phyloP scores from a whole-genome alignment of 2,888 invertebrate species.

The Hypselothyrea guttata region DNA sequence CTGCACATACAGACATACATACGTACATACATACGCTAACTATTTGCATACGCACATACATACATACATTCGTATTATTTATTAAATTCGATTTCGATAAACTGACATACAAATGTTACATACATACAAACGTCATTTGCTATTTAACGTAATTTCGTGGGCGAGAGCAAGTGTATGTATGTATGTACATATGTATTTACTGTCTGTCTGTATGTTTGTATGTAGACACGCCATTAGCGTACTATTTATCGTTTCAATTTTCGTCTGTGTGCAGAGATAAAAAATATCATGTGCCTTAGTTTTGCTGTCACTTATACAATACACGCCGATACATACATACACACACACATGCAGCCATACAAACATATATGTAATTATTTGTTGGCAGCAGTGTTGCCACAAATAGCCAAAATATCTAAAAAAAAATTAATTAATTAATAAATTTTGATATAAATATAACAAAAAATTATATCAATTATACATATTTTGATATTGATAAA shows the following conservation, averaged over 20 bases:
- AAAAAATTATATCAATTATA: too few species aligned
- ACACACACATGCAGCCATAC: slow-evolving; percentile 3
- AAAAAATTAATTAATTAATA: too few species aligned
- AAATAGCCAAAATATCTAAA: too few species aligned
- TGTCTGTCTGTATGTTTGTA: slow-evolving; percentile 1
- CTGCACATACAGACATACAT: slow-evolving; percentile 20
- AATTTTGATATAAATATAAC: too few species aligned
- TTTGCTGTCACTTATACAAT: slow-evolving; percentile 31
- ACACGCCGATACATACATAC: neutral
- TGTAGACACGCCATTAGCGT: slow-evolving; percentile 19
- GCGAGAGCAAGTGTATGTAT: slow-evolving; percentile 23
- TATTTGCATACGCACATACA: slow-evolving; percentile 1
- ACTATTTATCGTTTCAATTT: slow-evolving; percentile 62
- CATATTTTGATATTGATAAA: too few species aligned
- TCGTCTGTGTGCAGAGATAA: slow-evolving; percentile 45
- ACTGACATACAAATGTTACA: slow-evolving; percentile 11
- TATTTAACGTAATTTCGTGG: slow-evolving; percentile 27
- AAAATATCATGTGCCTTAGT: slow-evolving; percentile 48
- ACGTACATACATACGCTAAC: slow-evolving; percentile 6
- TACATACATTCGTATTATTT: slow-evolving; percentile 23
- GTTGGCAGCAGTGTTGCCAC: neutral
- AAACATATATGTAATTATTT: slow-evolving; percentile 21
- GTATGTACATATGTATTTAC: too few species aligned
- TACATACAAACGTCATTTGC: slow-evolving; percentile 28
- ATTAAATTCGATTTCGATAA: slow-evolving; percentile 35